Base-by-base conservation (phyloP, 2,888 invertebrate genomes). In the Lagria hirta region DNA sequence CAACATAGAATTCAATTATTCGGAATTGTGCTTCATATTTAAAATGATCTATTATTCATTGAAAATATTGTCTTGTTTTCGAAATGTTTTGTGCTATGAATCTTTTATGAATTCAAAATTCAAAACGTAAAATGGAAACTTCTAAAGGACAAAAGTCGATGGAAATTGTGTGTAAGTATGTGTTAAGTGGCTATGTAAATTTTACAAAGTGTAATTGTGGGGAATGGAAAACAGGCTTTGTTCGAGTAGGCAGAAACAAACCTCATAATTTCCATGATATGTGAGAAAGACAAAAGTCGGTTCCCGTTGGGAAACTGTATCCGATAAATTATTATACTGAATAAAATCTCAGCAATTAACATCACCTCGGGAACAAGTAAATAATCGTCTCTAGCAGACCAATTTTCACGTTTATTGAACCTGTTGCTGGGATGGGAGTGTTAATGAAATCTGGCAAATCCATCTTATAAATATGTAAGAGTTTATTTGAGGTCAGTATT, bases 321-420 rank as follows among this genome's bases (percentile, higher is more conserved):
- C 30, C 18, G 14, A 11, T 34, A 34, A 34, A 34, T 34, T 35
- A 26, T 26, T 35, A 24, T 17, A 24, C 15, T 14, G 29, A 8
- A 22, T 24, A 28, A 38, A 38, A 38, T 29, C 22, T 21, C 23
- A 21, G 17, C 43, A 43, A 43, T 43, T 36, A 43, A 30, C 43
- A 43, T 36, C 24, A 38, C 5, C 29, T 16, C 22, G 30, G 24
- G 18, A 43, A 24, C 24, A 29, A 36, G 16, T 30, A 24, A 36
- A 16, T 33, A 14, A 20, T 17, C 22, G 30, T 18, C n/a, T n/a
- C 23, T 15, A 17, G 13, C 17, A 36, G 26, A 34, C 13, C 34
- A 34, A 24, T 34, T 43, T 38, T 21, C 27, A 21, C 22, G 28
- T 43, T 27, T 32, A 34, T 35, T 35, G 38, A 45, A 45, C 45